A percentile compares a stretch with the other conserved stretches of the same genome.
These are phyloP conservation scores for Phortica magna DNA, from an alignment of 2,888 invertebrate species.

Conservation along the genomic window DNA sequence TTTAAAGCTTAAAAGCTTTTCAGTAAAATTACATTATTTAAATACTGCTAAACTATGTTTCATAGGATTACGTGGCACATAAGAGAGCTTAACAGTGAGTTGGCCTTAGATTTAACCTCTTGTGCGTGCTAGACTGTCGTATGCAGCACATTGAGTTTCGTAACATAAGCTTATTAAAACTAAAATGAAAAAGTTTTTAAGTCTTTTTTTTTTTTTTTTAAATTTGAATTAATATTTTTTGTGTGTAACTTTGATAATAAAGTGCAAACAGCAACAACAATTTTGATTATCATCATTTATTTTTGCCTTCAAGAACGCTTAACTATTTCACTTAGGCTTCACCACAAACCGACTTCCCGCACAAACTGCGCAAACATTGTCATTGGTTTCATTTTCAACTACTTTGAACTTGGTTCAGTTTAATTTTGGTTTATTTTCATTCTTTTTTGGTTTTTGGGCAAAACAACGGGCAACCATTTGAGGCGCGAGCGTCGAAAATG, in stretches of 20 bases:
- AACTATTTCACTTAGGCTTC: background rate
- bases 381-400: conserved; percentile 55
- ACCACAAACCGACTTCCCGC: background rate
- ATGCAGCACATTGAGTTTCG: too few relatives aligned
- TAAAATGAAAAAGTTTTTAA: too few relatives aligned
- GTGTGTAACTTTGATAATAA: background rate
- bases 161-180: too few relatives aligned
- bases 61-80: too few relatives aligned
- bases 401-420: conserved; percentile 41
- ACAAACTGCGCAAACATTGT: conserved; percentile 57
- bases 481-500: conserved; percentile 61
- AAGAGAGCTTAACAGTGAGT: too few relatives aligned
- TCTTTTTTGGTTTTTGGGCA: background rate
- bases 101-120: too few relatives aligned
- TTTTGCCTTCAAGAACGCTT: background rate
- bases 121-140: too few relatives aligned
- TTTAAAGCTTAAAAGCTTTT: too few relatives aligned
- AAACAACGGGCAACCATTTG: background rate
- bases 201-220: too few relatives aligned
- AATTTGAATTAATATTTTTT: too few relatives aligned
- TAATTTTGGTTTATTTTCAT: conserved; percentile 36
- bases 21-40: too few relatives aligned
- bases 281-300: background rate
- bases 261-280: background rate
- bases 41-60: too few relatives aligned